Conservation (phyloP, 2,113 vertebrate genomes). For the Capricornis sumatraensis region DNA sequence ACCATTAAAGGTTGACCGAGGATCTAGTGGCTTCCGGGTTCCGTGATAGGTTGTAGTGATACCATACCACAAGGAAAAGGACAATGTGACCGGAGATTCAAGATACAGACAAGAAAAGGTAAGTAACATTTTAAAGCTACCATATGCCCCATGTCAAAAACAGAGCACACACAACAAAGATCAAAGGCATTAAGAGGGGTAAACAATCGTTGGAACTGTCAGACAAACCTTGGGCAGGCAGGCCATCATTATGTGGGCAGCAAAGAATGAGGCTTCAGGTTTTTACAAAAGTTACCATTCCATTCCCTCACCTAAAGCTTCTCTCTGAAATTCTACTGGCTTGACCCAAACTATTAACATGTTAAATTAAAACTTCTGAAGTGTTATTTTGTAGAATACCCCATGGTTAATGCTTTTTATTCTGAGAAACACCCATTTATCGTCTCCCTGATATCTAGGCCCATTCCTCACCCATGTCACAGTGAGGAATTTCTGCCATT, state of each 20-base stretch:
- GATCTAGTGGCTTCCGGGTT: neutral
- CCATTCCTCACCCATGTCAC: neutral
- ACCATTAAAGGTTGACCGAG: neutral
- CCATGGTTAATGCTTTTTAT: slow-evolving; percentile 11
- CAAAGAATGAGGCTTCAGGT: neutral
- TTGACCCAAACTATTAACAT: slow-evolving; percentile 57
- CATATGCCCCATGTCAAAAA: neutral
- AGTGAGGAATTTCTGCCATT: neutral
- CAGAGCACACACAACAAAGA: neutral
- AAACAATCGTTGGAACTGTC: neutral
- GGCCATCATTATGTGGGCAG: neutral
- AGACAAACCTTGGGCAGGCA: neutral
- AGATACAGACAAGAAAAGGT: neutral
- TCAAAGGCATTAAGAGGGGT: neutral
- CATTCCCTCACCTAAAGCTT: slow-evolving; percentile 9
- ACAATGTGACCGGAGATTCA: neutral
- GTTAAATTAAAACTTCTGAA: slow-evolving; percentile 61
- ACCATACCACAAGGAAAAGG: neutral
- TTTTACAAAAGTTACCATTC: slow-evolving; percentile 10
- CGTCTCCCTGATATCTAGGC: neutral
- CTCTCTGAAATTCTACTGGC: slow-evolving; percentile 55
- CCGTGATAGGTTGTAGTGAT: neutral
- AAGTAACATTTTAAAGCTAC: neutral
- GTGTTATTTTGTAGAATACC: slow-evolving; percentile 43
- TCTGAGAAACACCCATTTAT: slow-evolving; percentile 48